Conservation (phyloP, 2,797 vertebrate species). For the Ficedula albicollis region DNA sequence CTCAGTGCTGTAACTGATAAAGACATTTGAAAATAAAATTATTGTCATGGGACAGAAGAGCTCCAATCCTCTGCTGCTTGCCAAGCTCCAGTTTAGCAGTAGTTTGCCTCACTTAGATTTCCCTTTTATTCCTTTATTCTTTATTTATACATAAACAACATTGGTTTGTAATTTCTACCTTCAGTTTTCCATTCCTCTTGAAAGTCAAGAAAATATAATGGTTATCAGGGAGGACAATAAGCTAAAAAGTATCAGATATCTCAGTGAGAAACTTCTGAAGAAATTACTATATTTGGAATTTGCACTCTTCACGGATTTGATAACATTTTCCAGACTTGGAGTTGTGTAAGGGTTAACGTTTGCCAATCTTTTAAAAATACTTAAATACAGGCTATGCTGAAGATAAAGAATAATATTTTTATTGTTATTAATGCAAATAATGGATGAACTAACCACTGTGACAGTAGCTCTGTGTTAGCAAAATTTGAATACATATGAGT, state of each 20-base stretch:
- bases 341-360: background rate
- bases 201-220: background rate
- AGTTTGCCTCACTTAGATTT: background rate
- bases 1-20: background rate
- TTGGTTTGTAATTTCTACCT: background rate
- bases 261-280: background rate
- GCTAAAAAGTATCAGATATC: background rate
- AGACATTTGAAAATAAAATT: background rate
- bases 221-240: background rate
- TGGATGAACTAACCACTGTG: background rate
- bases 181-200: background rate
- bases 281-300: background rate
- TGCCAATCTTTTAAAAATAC: background rate
- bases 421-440: background rate
- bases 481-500: background rate
- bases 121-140: background rate
- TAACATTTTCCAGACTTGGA: background rate
- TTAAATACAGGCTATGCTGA: background rate
- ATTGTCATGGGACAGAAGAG: background rate
- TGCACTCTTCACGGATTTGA: background rate
- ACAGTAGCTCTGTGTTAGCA: background rate
- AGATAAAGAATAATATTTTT: background rate
- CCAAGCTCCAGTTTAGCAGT: background rate
- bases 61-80: background rate
- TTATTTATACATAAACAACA: background rate